Conservation (phyloP, 1,140 invertebrate genomes). For the Oncopodura yosiiana region DNA sequence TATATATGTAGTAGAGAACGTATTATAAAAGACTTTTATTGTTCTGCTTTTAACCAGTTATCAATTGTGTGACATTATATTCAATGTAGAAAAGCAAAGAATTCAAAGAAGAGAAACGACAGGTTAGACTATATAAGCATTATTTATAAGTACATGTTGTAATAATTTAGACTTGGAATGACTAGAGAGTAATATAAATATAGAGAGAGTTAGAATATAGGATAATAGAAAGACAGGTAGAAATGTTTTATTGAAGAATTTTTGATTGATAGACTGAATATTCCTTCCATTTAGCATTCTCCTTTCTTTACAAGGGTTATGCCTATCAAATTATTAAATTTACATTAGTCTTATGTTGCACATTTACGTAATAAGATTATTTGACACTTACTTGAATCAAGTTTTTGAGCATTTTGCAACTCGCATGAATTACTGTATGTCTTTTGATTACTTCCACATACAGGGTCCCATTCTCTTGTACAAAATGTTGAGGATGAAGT, state of each 20-base stretch:
- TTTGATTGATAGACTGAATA: too few relatives aligned
- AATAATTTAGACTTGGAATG: too few relatives aligned
- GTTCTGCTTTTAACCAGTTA: too few relatives aligned
- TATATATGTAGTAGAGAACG: background rate
- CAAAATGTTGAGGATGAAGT: slow-evolving; percentile 61
- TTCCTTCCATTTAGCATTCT: background rate
- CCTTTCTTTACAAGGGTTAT: background rate
- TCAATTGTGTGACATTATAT: too few relatives aligned
- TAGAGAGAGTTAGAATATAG: too few relatives aligned
- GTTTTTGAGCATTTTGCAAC: slow-evolving; percentile 14
- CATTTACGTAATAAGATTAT: background rate
- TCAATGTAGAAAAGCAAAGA: too few relatives aligned
- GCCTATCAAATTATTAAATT: background rate
- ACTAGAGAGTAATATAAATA: too few relatives aligned
- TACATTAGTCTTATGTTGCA: background rate
- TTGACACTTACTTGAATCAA: background rate
- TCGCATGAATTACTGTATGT: slow-evolving; percentile 80
- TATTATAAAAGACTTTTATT: background rate
- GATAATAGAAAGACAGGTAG: too few relatives aligned
- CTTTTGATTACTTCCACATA: slow-evolving; percentile 78
- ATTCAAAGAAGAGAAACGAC: too few relatives aligned
- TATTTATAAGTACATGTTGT: too few relatives aligned
- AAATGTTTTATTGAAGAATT: too few relatives aligned
- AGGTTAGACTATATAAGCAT: too few relatives aligned
- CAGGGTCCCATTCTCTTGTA: slow-evolving; percentile 69